These are phyloP conservation scores for Apodemia hepburni DNA, from an alignment of 2,888 invertebrate genomes.

Conservation along the genomic window DNA sequence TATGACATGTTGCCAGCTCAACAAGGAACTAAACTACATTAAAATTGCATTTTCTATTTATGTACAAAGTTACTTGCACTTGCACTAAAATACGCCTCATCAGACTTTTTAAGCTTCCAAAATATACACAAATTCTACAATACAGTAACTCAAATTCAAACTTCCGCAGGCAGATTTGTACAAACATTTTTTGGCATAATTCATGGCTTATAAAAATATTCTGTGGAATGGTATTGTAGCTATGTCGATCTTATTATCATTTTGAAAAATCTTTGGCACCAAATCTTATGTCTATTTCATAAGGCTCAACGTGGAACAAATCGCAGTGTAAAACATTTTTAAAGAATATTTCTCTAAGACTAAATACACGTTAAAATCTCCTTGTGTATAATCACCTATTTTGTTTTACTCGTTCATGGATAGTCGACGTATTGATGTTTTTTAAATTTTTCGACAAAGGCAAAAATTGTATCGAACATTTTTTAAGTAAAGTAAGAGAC, in stretches of 20 bases:
- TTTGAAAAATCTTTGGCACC: conserved; percentile 79
- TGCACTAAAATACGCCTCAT: conserved; percentile 42
- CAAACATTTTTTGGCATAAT: conserved; percentile 58
- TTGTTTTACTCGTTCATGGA: no score
- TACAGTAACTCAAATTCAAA: conserved; percentile 21
- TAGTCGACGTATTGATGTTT: no score
- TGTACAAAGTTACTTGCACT: conserved; percentile 63
- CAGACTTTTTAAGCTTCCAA: conserved; percentile 34
- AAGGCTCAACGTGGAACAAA: conserved; percentile 5
- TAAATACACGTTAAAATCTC: no score
- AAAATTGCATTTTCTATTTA: conserved; percentile 57
- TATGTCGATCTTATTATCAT: conserved; percentile 48
- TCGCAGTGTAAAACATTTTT: conserved; percentile 2
- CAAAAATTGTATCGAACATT: no score
- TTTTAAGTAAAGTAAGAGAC: no score
- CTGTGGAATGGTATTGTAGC: conserved; percentile 67
- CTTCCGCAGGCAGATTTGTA: conserved; percentile 32
- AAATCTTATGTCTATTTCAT: conserved; percentile 59
- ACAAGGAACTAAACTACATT: conserved; percentile 22
- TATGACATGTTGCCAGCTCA: conserved; percentile 10
- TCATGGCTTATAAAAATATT: conserved; percentile 56
- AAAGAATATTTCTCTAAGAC: no score
- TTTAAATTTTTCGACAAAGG: no score
- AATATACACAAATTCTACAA: conserved; percentile 32
- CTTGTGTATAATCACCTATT: no score